Evolutionary conservation across 2,113 vertebrate species (phyloP), one percentile per base, ranked within the genome.

Genomic region (Rhinichthys klamathensis): DNA sequence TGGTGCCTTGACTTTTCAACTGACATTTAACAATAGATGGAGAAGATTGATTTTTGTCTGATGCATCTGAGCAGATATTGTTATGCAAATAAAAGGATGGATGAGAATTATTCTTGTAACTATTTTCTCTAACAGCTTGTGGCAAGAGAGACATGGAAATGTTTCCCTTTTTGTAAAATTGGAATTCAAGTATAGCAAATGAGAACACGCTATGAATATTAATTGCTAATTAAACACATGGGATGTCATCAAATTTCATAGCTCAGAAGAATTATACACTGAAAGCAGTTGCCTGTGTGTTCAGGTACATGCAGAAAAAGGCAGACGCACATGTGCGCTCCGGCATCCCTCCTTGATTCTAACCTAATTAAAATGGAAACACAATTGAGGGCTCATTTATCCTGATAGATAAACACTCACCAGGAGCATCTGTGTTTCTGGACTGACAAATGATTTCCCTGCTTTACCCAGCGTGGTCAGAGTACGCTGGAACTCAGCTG

Each of bases 401-500:
- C 51, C 84, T 85, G 73, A 86, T 69, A 56, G 41, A 51, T 23
- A 41, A 70, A 84, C 41, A 86, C 91, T 51, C 87, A 99, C 98
- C 96, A 99, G 90, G 82, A 96, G 94, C 41, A 99, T 61, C 1
- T 95, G 95, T 41, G 92, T 75, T 15, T 94, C 90, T 30, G 88
- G 75, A 41, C 89, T 94, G 5, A 83, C 85, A 0, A 90, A 91
- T 6, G 84, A 18, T 46, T 84, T 90, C 74, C 11, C 72, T 0
- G 27, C 65, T 21, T 89, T 93, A 44, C 96, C 94, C 67, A 96
- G 86, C 0, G 95, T 93, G 76, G 90, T 93, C 87, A 99, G 88
- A 46, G 96, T 98, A 75, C 95, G 96, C 88, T 96, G 96, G 92
- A 99, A 99, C 89, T 99, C 98, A 0, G 96, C 95, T 38, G 95